These are phyloP conservation scores for Sicus ferrugineus DNA, from an alignment of 2,888 invertebrate species.

Conservation along the genomic window DNA sequence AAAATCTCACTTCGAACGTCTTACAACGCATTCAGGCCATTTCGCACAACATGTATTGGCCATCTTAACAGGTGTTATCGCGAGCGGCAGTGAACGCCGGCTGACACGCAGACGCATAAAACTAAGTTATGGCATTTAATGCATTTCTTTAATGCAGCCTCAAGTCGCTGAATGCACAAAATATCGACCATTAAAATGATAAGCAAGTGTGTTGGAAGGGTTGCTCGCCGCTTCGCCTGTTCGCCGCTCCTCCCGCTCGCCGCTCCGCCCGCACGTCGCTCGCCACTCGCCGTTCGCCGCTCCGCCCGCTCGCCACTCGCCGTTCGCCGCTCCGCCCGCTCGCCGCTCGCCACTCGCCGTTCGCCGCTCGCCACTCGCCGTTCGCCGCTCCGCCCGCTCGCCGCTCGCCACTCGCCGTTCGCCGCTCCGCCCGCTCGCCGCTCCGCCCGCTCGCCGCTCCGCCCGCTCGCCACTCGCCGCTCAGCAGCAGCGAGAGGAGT, in stretches of 20 bases:
- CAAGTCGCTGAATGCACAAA: conserved; percentile 41
- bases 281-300: background rate
- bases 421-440: too few relatives aligned
- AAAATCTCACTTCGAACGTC: conserved; percentile 13
- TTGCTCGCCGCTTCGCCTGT: background rate
- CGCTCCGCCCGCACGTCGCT: background rate
- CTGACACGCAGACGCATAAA: conserved; percentile 31
- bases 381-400: too few relatives aligned
- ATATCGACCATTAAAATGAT: conserved; percentile 36
- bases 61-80: conserved; percentile 34
- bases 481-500: too few relatives aligned
- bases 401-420: too few relatives aligned
- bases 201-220: conserved; percentile 1
- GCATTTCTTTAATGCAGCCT: conserved; percentile 48
- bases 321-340: too few relatives aligned
- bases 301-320: too few relatives aligned
- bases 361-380: too few relatives aligned
- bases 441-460: background rate
- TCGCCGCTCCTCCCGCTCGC: background rate
- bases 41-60: conserved; percentile 11
- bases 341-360: too few relatives aligned
- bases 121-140: conserved; percentile 47
- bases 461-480: too few relatives aligned
- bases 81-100: conserved; percentile 3
- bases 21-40: conserved; percentile 9